Evolutionary conservation across 2,113 vertebrate genomes (phyloP).

Genomic region (Boulengeromyrus knoepffleri): DNA sequence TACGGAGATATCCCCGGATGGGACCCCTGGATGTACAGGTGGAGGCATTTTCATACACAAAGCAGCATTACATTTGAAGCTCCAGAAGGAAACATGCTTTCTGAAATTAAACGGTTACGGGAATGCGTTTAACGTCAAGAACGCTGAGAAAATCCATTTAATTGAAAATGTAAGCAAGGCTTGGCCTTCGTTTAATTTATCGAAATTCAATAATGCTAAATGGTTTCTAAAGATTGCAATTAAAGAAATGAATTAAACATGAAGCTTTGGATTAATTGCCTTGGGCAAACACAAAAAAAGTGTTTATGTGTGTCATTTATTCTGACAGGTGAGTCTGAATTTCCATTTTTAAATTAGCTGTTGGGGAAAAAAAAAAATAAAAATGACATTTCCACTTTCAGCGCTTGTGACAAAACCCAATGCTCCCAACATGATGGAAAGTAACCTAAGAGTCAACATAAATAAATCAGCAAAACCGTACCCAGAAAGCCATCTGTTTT

Average conservation of each 20-base stretch:
- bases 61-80: not conserved
- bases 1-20: not conserved
- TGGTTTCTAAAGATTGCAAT: constrained; percentile 63
- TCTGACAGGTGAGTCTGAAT: constrained; percentile 13
- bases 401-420: not conserved
- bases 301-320: constrained; percentile 70
- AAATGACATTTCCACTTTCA: not conserved
- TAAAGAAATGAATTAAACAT: constrained; percentile 68
- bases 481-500: not conserved
- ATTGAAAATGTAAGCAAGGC: constrained; percentile 18
- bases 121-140: not conserved
- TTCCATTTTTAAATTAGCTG: constrained; percentile 19
- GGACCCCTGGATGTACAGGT: not conserved
- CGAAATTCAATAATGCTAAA: constrained; percentile 66
- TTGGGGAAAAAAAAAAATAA: not conserved
- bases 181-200: constrained; percentile 17
- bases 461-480: constrained; percentile 5
- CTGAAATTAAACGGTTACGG: not conserved
- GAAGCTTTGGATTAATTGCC: constrained; percentile 74
- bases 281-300: constrained; percentile 62
- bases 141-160: constrained; percentile 15
- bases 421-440: not conserved
- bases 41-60: not conserved
- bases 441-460: not conserved
- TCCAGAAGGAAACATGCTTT: not conserved